Percentiles rank a stretch among this genome's conserved stretches.
These are phyloP conservation scores for Parauchenoglanis punctatus DNA, from an alignment of 2,797 vertebrate genomes.

Conservation along the genomic window DNA sequence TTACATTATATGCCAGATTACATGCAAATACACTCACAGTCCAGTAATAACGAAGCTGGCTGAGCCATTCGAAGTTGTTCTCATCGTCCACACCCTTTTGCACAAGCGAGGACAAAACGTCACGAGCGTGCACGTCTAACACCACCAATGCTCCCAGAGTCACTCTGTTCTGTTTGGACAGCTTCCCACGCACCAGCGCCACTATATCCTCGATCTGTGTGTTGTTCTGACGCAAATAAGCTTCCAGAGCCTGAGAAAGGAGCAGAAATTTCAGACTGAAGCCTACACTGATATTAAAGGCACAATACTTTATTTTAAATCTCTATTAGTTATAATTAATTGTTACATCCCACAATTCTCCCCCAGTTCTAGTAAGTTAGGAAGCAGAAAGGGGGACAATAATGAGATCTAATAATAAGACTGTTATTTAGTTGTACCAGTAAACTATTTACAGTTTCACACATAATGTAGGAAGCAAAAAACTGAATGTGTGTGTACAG, in stretches of 20 bases:
- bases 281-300: neutral
- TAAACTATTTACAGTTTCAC: neutral
- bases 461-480: neutral
- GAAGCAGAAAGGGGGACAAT: neutral
- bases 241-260: constrained; percentile 75
- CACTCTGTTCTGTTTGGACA: constrained; percentile 87
- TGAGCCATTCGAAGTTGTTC: constrained; percentile 89
- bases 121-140: constrained; percentile 84
- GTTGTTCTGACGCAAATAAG: constrained; percentile 82
- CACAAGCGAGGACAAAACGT: constrained; percentile 82
- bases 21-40: constrained; percentile 68
- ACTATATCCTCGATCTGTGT: constrained; percentile 88
- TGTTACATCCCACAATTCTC: too few species aligned
- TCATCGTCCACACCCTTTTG: constrained; percentile 82
- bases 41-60: constrained; percentile 90
- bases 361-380: neutral
- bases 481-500: neutral
- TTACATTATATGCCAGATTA: neutral
- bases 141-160: constrained; percentile 87
- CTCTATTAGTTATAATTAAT: neutral
- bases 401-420: neutral
- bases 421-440: neutral
- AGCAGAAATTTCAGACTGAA: neutral
- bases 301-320: neutral
- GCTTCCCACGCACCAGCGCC: constrained; percentile 82